Evolutionary conservation across 1,140 invertebrate genomes (phyloP).

Genomic region (Drosophila chauvacae): DNA sequence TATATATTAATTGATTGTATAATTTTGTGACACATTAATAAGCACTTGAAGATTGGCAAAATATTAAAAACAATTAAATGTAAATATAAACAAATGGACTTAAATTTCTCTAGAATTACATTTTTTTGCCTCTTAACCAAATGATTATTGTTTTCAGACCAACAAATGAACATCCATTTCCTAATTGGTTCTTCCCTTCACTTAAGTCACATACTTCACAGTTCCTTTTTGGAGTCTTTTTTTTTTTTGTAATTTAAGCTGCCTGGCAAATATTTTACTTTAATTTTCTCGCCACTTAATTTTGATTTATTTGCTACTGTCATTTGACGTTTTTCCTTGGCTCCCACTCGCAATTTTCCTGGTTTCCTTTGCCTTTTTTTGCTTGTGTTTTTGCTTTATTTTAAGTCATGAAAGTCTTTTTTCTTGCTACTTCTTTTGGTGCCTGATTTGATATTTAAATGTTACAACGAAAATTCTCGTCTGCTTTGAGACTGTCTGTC

Average conservation of each 20-base stretch:
- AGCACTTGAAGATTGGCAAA: neutral
- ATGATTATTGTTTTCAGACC: too few relatives aligned
- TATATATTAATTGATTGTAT: neutral
- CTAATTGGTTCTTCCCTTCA: neutral
- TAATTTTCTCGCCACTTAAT: constrained; percentile 48
- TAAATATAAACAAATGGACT: neutral
- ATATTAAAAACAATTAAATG: too few relatives aligned
- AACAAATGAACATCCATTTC: neutral
- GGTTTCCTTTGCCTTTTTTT: constrained; percentile 2
- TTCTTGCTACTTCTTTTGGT: neutral
- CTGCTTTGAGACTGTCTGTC: constrained; percentile 13
- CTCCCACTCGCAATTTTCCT: neutral
- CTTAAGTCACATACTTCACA: neutral
- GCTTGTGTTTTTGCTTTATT: neutral
- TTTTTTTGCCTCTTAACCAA: neutral
- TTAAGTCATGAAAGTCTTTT: neutral
- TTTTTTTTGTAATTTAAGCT: neutral
- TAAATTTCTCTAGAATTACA: neutral
- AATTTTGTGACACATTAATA: neutral
- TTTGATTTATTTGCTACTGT: constrained; percentile 49
- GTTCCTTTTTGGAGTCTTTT: neutral
- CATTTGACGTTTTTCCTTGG: constrained; percentile 4
- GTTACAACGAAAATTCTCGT: constrained; percentile 24
- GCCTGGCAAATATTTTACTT: constrained; percentile 23
- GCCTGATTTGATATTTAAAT: constrained; percentile 45